These are phyloP conservation scores for Adelognathus sp. DNA, from an alignment of 2,888 invertebrate genomes.

Conservation along the genomic window DNA sequence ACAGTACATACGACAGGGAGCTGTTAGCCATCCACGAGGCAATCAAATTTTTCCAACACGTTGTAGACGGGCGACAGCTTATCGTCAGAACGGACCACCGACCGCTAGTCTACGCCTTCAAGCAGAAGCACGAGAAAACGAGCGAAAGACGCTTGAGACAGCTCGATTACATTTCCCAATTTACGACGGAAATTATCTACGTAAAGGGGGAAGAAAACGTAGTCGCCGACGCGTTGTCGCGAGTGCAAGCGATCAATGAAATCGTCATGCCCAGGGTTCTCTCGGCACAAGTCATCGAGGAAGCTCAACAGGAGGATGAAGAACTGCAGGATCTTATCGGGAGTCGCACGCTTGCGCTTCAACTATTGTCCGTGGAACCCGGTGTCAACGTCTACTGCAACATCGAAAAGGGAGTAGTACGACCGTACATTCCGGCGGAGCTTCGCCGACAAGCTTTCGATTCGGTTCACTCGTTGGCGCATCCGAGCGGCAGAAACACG, in stretches of 20 bases:
- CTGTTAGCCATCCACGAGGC: constrained; percentile 44
- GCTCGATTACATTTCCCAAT: background rate
- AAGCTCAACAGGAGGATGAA: constrained; percentile 12
- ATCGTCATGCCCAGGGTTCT: constrained; percentile 9
- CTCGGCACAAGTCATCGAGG: background rate
- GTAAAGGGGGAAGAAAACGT: background rate
- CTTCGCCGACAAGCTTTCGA: constrained; percentile 13
- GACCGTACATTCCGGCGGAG: constrained; percentile 22
- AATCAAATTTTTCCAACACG: constrained; percentile 47
- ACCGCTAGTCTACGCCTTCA: constrained; percentile 47
- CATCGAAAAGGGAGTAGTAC: background rate
- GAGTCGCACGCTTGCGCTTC: background rate
- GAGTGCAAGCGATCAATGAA: background rate
- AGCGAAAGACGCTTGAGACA: background rate
- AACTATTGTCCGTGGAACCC: background rate
- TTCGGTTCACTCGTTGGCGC: constrained; percentile 40
- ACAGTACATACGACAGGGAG: constrained; percentile 53
- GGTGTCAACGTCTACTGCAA: background rate
- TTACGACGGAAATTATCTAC: background rate
- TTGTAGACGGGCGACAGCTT: constrained; percentile 48
- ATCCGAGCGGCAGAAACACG: constrained; percentile 59
- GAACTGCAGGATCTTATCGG: background rate
- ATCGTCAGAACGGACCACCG: constrained; percentile 52
- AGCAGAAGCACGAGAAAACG: constrained; percentile 25
- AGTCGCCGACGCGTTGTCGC: background rate